A percentile compares a stretch with the other conserved stretches of the same genome.
Conservation (phyloP, 2,797 vertebrate genomes). For the Cyclura pinguis region DNA sequence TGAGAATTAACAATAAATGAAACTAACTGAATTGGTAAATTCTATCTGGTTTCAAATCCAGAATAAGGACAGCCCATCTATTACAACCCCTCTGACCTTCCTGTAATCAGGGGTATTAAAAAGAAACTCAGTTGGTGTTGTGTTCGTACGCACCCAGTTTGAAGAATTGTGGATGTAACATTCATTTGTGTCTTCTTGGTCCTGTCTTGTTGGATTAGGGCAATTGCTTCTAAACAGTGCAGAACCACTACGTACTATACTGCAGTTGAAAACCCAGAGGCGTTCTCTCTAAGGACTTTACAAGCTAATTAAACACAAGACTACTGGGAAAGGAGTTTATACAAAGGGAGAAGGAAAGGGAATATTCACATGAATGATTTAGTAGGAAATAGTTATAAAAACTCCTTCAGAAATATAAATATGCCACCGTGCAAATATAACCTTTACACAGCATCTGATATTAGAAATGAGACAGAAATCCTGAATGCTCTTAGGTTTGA, state of each 20-base stretch:
- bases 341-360: not conserved
- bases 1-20: not conserved
- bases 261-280: not conserved
- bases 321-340: not conserved
- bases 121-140: not conserved
- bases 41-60: not conserved
- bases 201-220: not conserved
- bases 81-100: not conserved
- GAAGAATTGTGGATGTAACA: not conserved
- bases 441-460: not conserved
- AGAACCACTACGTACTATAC: not conserved
- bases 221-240: not conserved
- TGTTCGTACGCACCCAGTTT: not conserved
- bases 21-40: not conserved
- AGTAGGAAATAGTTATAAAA: not conserved
- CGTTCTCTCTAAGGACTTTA: not conserved
- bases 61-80: not conserved
- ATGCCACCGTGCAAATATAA: not conserved
- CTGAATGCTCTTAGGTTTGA: not conserved
- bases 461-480: not conserved
- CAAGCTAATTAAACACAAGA: not conserved
- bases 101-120: not conserved
- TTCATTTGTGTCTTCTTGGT: not conserved
- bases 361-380: not conserved
- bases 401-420: not conserved